Evolutionary conservation across 2,797 vertebrate genomes (phyloP).

Genomic region (Netta rufina): DNA sequence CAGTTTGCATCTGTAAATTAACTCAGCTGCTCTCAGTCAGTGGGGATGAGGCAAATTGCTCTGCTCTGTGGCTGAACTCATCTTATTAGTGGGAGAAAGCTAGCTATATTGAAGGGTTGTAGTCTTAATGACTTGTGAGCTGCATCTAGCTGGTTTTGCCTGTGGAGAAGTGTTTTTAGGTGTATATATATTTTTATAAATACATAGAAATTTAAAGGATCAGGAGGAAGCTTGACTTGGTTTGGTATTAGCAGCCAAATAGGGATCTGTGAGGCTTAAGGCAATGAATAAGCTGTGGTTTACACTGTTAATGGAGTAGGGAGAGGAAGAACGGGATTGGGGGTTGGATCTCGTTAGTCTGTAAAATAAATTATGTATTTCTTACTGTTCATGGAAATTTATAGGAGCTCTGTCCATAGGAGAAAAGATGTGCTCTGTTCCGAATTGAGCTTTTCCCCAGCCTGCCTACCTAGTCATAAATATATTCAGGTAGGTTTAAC

Average conservation of each 20-base stretch:
- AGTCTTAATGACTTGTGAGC: fast-evolving
- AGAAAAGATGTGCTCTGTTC: neutral
- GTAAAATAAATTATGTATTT: neutral
- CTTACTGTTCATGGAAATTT: neutral
- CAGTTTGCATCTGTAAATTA: neutral
- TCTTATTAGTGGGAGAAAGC: neutral
- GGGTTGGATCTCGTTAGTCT: neutral
- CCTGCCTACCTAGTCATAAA: neutral
- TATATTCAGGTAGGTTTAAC: neutral
- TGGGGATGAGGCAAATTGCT: neutral
- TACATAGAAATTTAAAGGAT: neutral
- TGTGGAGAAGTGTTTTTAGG: neutral
- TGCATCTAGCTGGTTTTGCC: neutral
- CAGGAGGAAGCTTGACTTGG: neutral
- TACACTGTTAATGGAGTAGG: neutral
- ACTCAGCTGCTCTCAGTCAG: neutral
- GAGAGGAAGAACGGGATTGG: neutral
- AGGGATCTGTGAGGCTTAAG: neutral
- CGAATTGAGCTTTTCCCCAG: neutral
- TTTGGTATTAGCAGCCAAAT: neutral
- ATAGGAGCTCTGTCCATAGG: neutral
- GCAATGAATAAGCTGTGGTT: neutral
- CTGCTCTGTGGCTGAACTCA: neutral
- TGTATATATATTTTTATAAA: too few relatives aligned
- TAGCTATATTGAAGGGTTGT: neutral